Conservation (phyloP, 1,140 invertebrate species). For the Aleiodes sp. region DNA sequence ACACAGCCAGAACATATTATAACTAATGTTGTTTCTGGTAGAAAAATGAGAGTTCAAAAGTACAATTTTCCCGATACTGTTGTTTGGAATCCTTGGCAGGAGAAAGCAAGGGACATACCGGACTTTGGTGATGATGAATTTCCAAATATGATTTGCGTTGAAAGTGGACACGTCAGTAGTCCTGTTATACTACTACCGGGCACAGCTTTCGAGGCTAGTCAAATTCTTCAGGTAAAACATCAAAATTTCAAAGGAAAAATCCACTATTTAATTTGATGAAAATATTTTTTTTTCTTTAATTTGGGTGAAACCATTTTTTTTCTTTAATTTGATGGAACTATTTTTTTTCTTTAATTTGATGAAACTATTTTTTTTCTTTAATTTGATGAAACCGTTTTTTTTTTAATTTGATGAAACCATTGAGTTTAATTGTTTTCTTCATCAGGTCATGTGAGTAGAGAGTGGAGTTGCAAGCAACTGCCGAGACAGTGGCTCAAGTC, state of each 20-base stretch:
- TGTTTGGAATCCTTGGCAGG: constrained; percentile 96
- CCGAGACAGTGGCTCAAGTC: constrained; percentile 46
- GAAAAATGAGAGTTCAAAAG: constrained; percentile 92
- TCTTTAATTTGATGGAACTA: not conserved
- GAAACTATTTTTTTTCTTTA: not conserved
- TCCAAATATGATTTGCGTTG: constrained; percentile 95
- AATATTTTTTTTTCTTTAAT: not conserved
- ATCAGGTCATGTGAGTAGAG: constrained; percentile 71
- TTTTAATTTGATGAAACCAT: not conserved
- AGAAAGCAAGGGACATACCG: constrained; percentile 88
- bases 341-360: not conserved
- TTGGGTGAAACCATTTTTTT: not conserved
- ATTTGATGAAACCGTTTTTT: not conserved
- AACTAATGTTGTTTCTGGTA: constrained; percentile 89
- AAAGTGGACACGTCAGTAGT: constrained; percentile 87
- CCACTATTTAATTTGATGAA: not conserved
- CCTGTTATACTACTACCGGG: constrained; percentile 87
- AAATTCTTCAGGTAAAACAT: constrained; percentile 78
- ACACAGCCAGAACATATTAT: constrained; percentile 92
- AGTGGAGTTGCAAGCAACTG: constrained; percentile 56
- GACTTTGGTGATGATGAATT: constrained; percentile 97
- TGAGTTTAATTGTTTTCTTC: constrained; percentile 11
- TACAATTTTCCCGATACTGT: constrained; percentile 96
- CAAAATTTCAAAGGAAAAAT: not conserved
- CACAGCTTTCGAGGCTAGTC: constrained; percentile 87